Conservation (phyloP, 92 coral and sea anemone genomes). For the Paragorgia papillata region DNA sequence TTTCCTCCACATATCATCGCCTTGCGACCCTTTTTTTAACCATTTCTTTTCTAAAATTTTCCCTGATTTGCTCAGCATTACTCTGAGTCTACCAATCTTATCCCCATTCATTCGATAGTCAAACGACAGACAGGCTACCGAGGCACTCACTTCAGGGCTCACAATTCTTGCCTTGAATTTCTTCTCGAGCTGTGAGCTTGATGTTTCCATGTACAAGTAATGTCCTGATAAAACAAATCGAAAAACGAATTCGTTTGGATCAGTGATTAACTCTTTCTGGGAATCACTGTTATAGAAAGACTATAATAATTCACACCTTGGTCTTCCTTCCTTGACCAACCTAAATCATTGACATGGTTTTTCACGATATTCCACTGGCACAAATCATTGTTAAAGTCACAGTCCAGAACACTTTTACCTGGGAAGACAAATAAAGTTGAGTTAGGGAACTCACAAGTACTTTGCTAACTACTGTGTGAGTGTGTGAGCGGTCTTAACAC, state of each 20-base stretch:
- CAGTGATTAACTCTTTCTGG: no score
- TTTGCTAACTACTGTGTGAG: no score
- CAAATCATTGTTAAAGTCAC: slow-evolving; percentile 8
- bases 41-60: neutral
- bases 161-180: neutral
- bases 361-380: slow-evolving; percentile 7
- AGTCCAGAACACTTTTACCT: no score
- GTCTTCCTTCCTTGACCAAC: slow-evolving; percentile 12
- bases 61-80: neutral
- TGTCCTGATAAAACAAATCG: neutral
- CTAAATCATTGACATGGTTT: neutral
- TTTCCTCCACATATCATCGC: neutral
- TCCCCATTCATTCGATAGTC: neutral
- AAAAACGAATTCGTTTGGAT: neutral
- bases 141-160: neutral
- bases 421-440: no score
- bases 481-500: no score
- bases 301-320: neutral
- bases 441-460: no score
- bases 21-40: neutral
- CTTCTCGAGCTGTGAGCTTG: neutral
- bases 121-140: slow-evolving; percentile 10
- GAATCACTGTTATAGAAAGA: no score
- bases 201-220: neutral
- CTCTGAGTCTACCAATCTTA: neutral